Percentiles rank a stretch among this genome's conserved stretches.
Evolutionary conservation across 2,113 vertebrate species (phyloP).

Genomic region (Arizona elegans): DNA sequence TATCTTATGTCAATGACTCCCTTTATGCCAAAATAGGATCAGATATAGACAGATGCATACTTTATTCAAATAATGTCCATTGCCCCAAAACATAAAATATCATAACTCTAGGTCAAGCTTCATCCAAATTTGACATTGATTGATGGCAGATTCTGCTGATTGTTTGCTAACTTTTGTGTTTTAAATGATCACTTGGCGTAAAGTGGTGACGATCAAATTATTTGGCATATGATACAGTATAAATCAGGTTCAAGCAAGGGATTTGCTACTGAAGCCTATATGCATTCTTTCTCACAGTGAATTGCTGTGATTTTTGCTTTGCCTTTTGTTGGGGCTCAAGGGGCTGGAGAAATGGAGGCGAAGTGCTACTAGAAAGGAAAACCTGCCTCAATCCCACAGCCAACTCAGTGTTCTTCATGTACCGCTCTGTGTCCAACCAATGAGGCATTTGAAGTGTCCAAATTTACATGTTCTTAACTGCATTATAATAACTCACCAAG

Average conservation of each 20-base stretch:
- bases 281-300: neutral
- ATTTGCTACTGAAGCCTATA: neutral
- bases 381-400: neutral
- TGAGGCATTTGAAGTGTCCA: neutral
- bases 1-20: neutral
- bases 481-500: neutral
- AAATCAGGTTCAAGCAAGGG: neutral
- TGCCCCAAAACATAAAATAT: neutral
- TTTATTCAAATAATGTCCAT: neutral
- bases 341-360: neutral
- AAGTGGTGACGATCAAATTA: neutral
- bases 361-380: neutral
- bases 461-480: neutral
- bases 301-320: neutral
- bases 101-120: neutral
- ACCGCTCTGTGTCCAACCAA: neutral
- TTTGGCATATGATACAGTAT: neutral
- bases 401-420: neutral
- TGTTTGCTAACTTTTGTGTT: neutral
- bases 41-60: neutral
- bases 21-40: neutral
- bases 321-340: neutral
- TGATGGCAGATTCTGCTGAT: neutral
- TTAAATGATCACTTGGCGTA: neutral
- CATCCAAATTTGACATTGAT: neutral